A percentile compares a stretch with the other conserved stretches of the same genome.
Conservation (phyloP, 2,888 invertebrate genomes). For the Sepioteuthis lessoniana region DNA sequence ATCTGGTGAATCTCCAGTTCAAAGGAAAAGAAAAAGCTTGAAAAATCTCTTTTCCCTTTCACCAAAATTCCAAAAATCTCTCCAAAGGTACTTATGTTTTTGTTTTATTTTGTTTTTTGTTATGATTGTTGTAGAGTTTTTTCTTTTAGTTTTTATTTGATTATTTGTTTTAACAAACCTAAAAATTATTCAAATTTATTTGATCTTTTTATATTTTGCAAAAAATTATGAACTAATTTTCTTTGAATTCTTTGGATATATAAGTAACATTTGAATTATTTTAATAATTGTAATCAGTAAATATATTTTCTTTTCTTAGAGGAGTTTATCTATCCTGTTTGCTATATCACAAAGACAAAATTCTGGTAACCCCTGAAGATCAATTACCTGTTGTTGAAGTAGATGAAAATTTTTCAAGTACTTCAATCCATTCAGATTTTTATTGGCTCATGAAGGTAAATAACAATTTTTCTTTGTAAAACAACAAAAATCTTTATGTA, state of each 20-base stretch:
- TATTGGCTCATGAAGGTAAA: slow-evolving; percentile 96
- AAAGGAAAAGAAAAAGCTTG: slow-evolving; percentile 82
- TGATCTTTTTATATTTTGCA: neutral
- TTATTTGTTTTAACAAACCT: too few species aligned
- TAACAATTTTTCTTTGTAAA: neutral
- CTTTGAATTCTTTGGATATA: neutral
- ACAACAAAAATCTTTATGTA: slow-evolving; percentile 24
- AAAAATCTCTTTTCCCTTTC: slow-evolving; percentile 95
- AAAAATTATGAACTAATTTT: neutral
- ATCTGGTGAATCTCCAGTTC: slow-evolving; percentile 63
- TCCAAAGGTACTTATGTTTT: slow-evolving; percentile 81
- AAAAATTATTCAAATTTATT: neutral
- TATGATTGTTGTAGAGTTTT: too few species aligned
- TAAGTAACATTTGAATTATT: neutral
- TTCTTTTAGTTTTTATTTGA: too few species aligned
- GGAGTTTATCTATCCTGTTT: slow-evolving; percentile 95
- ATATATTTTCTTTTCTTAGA: slow-evolving; percentile 76
- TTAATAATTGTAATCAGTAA: neutral
- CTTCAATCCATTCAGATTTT: slow-evolving; percentile 89
- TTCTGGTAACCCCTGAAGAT: slow-evolving; percentile 96
- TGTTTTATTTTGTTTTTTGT: too few species aligned
- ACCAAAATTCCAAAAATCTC: slow-evolving; percentile 95
- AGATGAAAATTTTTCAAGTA: slow-evolving; percentile 93
- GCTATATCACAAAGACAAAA: slow-evolving; percentile 94
- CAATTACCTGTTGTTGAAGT: slow-evolving; percentile 97